Percentiles rank a stretch among this genome's conserved stretches.
These are phyloP conservation scores for Prunella strophiata DNA, from an alignment of 2,797 vertebrate genomes.

Conservation along the genomic window DNA sequence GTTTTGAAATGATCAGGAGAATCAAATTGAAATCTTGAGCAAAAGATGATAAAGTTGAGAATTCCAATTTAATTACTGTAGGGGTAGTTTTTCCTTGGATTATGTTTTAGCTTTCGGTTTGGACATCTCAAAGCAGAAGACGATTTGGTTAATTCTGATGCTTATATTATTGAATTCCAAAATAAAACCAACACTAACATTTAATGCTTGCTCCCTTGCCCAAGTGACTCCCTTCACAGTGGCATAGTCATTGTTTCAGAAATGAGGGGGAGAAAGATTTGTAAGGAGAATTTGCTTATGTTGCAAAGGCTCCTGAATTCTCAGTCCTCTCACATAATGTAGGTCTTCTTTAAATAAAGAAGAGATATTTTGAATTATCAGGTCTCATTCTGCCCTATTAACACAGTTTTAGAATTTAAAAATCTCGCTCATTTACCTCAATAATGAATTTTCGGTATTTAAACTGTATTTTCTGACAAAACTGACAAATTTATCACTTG, in stretches of 20 bases:
- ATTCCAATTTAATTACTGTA: background rate
- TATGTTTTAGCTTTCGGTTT: background rate
- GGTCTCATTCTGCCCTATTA: background rate
- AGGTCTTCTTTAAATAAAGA: background rate
- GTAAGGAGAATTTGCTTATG: background rate
- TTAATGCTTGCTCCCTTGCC: background rate
- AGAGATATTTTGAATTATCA: background rate
- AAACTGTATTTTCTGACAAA: background rate
- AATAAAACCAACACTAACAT: background rate
- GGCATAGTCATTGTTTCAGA: background rate
- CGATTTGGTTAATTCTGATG: background rate
- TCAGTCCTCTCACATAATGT: background rate
- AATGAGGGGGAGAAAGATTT: background rate
- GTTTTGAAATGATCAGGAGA: background rate
- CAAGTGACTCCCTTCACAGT: background rate
- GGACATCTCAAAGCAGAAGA: background rate
- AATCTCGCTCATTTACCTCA: background rate
- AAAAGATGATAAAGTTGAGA: background rate
- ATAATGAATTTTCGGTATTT: background rate
- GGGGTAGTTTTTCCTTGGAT: background rate
- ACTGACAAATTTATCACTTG: background rate
- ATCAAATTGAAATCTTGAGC: background rate
- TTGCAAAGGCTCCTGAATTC: background rate
- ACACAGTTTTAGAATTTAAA: background rate
- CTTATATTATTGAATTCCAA: background rate